Conservation (phyloP, 2,888 invertebrate genomes). For the Kuschelorhynchus macadamiae region DNA sequence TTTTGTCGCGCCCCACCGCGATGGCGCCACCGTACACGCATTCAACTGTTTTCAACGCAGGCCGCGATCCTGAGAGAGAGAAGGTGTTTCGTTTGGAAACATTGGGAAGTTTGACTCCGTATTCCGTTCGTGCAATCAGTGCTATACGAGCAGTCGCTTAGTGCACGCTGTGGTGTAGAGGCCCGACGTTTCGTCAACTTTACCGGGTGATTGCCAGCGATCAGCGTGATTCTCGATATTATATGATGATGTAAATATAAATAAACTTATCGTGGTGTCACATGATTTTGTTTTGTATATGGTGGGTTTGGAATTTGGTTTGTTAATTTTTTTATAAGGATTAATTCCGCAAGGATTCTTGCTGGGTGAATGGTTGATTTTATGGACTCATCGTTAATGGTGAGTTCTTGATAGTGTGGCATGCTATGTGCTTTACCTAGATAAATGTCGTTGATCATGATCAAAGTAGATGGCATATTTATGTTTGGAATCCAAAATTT, state of each 20-base stretch:
- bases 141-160: conserved; percentile 40
- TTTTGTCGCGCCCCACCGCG: conserved; percentile 24
- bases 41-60: conserved; percentile 44
- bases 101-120: conserved; percentile 36
- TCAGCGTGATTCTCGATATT: conserved; percentile 9
- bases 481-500: no score
- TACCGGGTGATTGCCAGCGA: conserved; percentile 9
- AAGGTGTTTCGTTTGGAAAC: conserved; percentile 40
- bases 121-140: conserved; percentile 30
- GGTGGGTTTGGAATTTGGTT: conserved; percentile 29
- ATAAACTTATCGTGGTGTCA: conserved; percentile 24
- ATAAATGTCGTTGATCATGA: no score
- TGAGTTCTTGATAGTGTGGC: conserved; percentile 20
- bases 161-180: conserved; percentile 31
- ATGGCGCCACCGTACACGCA: conserved; percentile 42
- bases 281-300: conserved; percentile 26
- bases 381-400: conserved; percentile 31
- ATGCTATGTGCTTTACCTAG: no score
- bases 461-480: no score
- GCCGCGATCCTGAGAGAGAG: conserved; percentile 39
- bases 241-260: conserved; percentile 18
- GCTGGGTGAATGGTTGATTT: conserved; percentile 17
- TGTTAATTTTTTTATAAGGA: conserved; percentile 18
- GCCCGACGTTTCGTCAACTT: conserved; percentile 10
- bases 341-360: conserved; percentile 16